Base-by-base conservation (phyloP, 2,888 invertebrate genomes). In the Ecliptopera silaceata region DNA sequence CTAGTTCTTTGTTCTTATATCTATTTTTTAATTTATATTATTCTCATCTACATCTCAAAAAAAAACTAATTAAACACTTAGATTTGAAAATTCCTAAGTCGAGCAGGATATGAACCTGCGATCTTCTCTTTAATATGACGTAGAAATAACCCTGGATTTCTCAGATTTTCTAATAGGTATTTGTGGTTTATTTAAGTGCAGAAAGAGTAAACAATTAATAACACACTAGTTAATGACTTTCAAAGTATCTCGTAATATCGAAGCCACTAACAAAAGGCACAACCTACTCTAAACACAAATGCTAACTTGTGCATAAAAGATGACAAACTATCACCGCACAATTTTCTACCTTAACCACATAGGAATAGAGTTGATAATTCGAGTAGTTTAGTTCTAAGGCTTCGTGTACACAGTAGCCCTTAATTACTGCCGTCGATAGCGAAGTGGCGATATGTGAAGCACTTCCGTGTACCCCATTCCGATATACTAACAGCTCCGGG, bases 381-480 rank as follows among this genome's bases (percentile, higher is more conserved):
- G 20, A 8, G 15, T 17, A 6, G 3, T 0, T 8, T 20, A 51
- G 36, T 47, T 47, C 15, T 58, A 53, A 58, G 57, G 52, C 57
- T 58, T 56, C 56, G 47, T 54, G 52, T 32, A 52, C 32, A 26
- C 34, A 18, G 31, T 39, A 45, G 51, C 47, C 52, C 57, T 58
- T 53, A 58, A 53, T 58, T 53, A 53, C 34, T 5, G 29, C 22
- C 32, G 48, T 53, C 57, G 57, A 58, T 58, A 58, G 57, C 17
- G 22, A 48, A 44, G 57, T 47, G 47, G 43, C 48, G 52, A 58
- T 58, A 58, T 53, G 57, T 58, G 52, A 39, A 20, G 32, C 39
- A 53, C 57, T 58, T 58, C 57, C 56, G 56, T 13, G 20, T 26
- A 10, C 43, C 54, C 54, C 47, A 43, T 29, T 43, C 38, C 53